These are phyloP conservation scores for Drosophila ohnishii DNA, from an alignment of 1,140 invertebrate genomes.

Conservation along the genomic window DNA sequence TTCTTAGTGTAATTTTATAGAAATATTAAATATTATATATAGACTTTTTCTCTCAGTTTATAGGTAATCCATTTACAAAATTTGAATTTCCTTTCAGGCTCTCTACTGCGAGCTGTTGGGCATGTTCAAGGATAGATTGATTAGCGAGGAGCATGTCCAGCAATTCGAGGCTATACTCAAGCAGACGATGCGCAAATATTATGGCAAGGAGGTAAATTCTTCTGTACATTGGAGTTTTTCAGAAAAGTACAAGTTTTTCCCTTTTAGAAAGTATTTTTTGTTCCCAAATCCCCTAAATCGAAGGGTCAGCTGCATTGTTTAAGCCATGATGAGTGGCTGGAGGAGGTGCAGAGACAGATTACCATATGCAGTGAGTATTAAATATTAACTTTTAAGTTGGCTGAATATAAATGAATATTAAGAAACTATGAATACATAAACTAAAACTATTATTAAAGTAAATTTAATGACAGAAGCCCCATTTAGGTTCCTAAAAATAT, in stretches of 20 bases:
- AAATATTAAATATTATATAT: neutral
- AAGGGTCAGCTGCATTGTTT: conserved; percentile 52
- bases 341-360: conserved; percentile 74
- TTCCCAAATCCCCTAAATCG: conserved; percentile 66
- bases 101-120: conserved; percentile 89
- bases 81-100: conserved; percentile 83
- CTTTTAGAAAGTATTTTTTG: conserved; percentile 74
- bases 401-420: neutral
- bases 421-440: neutral
- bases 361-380: conserved; percentile 77
- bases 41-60: conserved; percentile 4
- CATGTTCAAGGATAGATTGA: conserved; percentile 91
- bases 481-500: neutral
- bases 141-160: conserved; percentile 86
- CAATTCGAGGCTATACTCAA: conserved; percentile 88
- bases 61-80: conserved; percentile 10
- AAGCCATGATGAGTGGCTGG: conserved; percentile 76
- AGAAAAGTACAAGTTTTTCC: neutral
- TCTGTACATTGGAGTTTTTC: neutral
- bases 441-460: neutral
- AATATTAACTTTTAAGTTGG: neutral
- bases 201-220: conserved; percentile 67
- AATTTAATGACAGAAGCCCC: too few relatives aligned
- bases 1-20: neutral
- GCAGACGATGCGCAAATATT: conserved; percentile 85